Percentiles rank a stretch among this genome's conserved stretches.
phyloP scores from a whole-genome alignment of 1,140 invertebrate species.

The Leguminivora glycinivorella region DNA sequence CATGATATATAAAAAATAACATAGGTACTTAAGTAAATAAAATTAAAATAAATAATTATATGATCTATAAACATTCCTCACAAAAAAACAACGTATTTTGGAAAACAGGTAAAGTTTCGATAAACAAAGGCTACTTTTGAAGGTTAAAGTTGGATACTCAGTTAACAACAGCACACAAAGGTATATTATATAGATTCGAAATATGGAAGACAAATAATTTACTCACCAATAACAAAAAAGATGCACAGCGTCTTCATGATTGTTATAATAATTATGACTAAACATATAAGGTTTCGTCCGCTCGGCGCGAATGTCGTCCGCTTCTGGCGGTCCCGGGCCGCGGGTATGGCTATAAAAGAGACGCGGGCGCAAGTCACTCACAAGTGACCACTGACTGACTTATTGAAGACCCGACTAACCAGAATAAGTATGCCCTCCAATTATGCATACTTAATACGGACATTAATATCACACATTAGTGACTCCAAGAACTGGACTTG shows the following conservation, averaged over 20 bases:
- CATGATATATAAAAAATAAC: too few relatives aligned
- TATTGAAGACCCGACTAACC: background rate
- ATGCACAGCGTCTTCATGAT: conserved; percentile 16
- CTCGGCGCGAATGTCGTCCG: background rate
- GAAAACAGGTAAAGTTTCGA: background rate
- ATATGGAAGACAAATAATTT: too few relatives aligned
- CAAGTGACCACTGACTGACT: too few relatives aligned
- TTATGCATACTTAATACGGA: background rate
- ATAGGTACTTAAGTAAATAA: too few relatives aligned
- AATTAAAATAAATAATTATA: too few relatives aligned
- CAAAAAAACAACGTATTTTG: background rate
- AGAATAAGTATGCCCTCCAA: background rate
- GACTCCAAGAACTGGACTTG: background rate
- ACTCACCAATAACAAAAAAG: conserved; percentile 22
- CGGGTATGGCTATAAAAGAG: background rate
- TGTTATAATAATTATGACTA: conserved; percentile 19
- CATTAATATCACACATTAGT: background rate
- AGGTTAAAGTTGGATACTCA: background rate
- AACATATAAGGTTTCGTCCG: conserved; percentile 1
- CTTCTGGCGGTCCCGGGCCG: conserved; percentile 8
- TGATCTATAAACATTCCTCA: too few relatives aligned
- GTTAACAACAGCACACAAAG: too few relatives aligned
- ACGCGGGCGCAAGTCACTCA: background rate
- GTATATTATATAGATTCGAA: too few relatives aligned
- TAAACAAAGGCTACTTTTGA: background rate